A percentile compares a stretch with the other conserved stretches of the same genome.
Evolutionary conservation across 2,113 vertebrate genomes (phyloP).

Genomic region (Vombatus ursinus): DNA sequence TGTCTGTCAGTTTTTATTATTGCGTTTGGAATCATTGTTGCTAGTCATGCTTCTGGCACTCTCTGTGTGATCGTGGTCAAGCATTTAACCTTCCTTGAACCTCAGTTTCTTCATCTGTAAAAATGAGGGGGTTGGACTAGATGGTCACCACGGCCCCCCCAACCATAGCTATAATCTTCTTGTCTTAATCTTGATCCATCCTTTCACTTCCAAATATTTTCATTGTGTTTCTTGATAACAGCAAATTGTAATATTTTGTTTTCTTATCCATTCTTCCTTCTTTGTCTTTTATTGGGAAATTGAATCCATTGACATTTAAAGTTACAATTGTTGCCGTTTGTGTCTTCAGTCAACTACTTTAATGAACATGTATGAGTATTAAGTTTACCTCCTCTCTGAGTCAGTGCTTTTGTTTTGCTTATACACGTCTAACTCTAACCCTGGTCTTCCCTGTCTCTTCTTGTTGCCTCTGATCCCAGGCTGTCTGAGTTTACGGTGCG

Average conservation of each 20-base stretch:
- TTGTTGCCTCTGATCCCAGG: background rate
- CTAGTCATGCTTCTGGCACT: background rate
- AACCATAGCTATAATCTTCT: background rate
- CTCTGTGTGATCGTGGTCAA: background rate
- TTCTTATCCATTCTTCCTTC: background rate
- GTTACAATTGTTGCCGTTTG: background rate
- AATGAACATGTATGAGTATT: background rate
- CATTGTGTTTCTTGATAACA: background rate
- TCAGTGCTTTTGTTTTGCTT: background rate
- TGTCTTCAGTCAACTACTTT: background rate
- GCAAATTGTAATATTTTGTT: background rate
- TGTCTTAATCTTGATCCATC: background rate
- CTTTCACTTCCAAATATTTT: background rate
- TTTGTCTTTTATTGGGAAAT: background rate
- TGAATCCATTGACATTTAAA: background rate
- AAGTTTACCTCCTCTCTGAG: background rate
- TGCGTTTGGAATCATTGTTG: background rate
- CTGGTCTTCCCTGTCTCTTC: background rate
- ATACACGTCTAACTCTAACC: background rate
- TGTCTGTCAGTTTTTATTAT: background rate
- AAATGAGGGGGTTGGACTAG: background rate
- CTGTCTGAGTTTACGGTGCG: background rate
- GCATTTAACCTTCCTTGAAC: background rate
- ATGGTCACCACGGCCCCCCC: background rate
- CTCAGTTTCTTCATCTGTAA: background rate